Evolutionary conservation across 2,888 invertebrate species (phyloP).

Genomic region (Tridacna gigas): DNA sequence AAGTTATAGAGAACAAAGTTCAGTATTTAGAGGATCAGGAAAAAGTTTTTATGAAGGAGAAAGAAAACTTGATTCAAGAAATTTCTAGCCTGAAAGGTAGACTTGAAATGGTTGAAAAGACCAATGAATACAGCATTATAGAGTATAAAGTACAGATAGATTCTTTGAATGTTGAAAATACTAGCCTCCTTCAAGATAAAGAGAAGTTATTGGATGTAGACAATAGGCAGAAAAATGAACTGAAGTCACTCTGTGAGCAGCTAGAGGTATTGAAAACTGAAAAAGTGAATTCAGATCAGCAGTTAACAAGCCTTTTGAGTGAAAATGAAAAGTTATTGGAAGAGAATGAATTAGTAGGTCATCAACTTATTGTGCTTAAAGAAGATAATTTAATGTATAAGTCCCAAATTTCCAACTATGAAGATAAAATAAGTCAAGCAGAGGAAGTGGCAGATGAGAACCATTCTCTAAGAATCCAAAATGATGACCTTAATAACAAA

Average conservation of each 20-base stretch:
- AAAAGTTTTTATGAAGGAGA: constrained; percentile 31
- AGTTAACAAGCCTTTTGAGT: constrained; percentile 9
- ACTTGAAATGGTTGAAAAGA: not conserved
- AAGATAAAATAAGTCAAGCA: constrained; percentile 52
- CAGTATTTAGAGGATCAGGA: constrained; percentile 40
- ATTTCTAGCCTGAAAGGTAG: constrained; percentile 14
- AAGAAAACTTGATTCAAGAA: constrained; percentile 10
- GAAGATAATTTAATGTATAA: constrained; percentile 57
- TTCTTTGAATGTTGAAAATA: constrained; percentile 1
- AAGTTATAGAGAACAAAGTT: constrained; percentile 16
- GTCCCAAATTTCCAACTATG: constrained; percentile 61
- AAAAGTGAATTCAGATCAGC: not conserved
- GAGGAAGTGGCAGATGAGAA: constrained; percentile 59
- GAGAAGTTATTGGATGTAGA: not conserved
- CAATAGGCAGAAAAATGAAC: not conserved
- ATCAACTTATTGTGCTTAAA: constrained; percentile 49
- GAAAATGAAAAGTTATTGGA: constrained; percentile 30
- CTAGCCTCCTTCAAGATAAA: not conserved
- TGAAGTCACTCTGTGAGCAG: not conserved
- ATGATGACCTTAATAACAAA: constrained; percentile 71
- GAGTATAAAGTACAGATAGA: constrained; percentile 1
- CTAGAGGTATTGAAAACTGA: constrained; percentile 1
- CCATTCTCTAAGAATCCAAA: constrained; percentile 60
- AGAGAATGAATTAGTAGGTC: constrained; percentile 43
- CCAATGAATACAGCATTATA: not conserved